Evolutionary conservation across 2,113 vertebrate genomes (phyloP).

Genomic region (Dipodomys ordii): DNA sequence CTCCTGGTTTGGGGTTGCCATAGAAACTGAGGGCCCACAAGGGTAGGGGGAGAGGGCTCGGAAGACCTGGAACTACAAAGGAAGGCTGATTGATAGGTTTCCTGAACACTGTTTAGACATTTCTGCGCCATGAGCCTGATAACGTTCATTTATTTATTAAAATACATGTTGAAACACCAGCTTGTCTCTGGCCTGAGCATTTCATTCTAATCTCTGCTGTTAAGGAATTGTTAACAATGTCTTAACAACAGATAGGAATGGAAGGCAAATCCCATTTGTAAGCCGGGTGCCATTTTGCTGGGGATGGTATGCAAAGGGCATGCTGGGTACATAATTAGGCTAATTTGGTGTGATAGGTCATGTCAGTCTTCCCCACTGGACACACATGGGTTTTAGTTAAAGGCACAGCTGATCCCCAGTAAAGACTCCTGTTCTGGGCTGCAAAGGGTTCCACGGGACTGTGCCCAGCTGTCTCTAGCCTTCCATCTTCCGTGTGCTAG

Average conservation of each 20-base stretch:
- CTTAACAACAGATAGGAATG: constrained; percentile 36
- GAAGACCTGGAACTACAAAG: rapidly evolving
- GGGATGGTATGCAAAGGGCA: neutral
- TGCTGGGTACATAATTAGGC: neutral
- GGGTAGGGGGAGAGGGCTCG: neutral
- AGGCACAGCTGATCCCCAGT: neutral
- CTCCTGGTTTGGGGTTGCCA: constrained; percentile 83
- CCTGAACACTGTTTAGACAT: constrained; percentile 55
- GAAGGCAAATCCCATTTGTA: constrained; percentile 32
- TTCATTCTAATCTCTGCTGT: constrained; percentile 65
- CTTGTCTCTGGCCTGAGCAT: neutral
- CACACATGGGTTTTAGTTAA: neutral
- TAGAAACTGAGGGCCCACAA: constrained; percentile 60
- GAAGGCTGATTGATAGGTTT: constrained; percentile 60
- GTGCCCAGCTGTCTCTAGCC: neutral
- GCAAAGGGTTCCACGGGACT: neutral
- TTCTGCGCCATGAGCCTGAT: constrained; percentile 54
- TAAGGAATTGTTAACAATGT: constrained; percentile 63
- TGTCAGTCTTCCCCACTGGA: too few relatives aligned
- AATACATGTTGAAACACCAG: constrained; percentile 63
- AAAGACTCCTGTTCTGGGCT: neutral
- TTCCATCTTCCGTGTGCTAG: neutral
- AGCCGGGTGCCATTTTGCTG: neutral
- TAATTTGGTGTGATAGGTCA: neutral
- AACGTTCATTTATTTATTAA: constrained; percentile 76